A percentile compares a stretch with the other conserved stretches of the same genome.
Conservation (phyloP, 2,888 invertebrate species). For the Gerris lacustris region DNA sequence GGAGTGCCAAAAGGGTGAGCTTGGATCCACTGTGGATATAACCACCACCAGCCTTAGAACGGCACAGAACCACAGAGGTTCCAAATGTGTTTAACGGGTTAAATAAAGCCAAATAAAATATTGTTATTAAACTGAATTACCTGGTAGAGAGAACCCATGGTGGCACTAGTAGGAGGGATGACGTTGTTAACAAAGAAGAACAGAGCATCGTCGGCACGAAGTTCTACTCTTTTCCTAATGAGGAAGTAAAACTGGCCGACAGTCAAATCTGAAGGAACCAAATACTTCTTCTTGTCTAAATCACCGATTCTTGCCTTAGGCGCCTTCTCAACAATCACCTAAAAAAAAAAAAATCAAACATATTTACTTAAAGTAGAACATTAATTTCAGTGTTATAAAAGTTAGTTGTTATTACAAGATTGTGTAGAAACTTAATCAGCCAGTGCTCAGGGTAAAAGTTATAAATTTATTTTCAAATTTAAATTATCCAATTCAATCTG, state of each 20-base stretch:
- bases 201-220: conserved; percentile 86
- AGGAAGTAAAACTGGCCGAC: conserved; percentile 95
- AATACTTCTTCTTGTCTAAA: conserved; percentile 91
- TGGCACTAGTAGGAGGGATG: conserved; percentile 89
- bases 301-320: conserved; percentile 87
- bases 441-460: too few species aligned
- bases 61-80: too few species aligned
- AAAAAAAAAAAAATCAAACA: conserved; percentile 20
- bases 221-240: conserved; percentile 86
- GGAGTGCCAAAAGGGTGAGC: too few species aligned
- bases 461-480: too few species aligned
- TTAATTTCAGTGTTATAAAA: background rate
- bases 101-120: too few species aligned
- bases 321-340: conserved; percentile 93
- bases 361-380: conserved; percentile 3
- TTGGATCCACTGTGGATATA: too few species aligned
- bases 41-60: too few species aligned
- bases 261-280: conserved; percentile 88
- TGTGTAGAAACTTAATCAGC: background rate
- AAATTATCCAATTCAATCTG: too few species aligned
- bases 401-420: background rate
- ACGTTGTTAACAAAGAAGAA: conserved; percentile 97
- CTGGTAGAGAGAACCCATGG: conserved; percentile 91
- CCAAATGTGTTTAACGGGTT: too few species aligned
- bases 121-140: conserved; percentile 37